Base-by-base conservation (phyloP, 2,797 vertebrate species). In the Mormyrops boulengeri region DNA sequence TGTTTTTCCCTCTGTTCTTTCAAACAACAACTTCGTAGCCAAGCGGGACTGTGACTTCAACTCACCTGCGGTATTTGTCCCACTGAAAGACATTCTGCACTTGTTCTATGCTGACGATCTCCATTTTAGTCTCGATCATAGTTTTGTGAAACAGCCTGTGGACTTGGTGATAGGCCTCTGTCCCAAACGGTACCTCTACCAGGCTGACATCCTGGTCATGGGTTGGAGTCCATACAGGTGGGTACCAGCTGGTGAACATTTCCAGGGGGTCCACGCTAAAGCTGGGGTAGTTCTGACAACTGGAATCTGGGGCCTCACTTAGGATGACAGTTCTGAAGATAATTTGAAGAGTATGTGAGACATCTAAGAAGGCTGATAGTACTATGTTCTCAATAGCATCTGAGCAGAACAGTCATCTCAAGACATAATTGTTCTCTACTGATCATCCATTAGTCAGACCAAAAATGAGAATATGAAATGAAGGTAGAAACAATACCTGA, bases 51-150 rank as follows among this genome's bases (percentile, higher is more conserved):
- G n/a, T 3, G 19, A 47, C 84, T 85, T 85, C 50, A 47, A 52
- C n/a, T 91, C 4, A 94, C 95, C 94, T 95, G 91, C 94, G 94
- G 87, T 94, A 94, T 88, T 93, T 95, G 90, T 95, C 95, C 94
- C 95, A 95, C 88, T 93, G 94, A 52, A 94, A 90, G n/a, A 90
- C 12, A 89, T 95, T 95, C 92, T 95, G 94, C 88, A 95, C 80
- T 91, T 94, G 94, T 87, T 93, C 90, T 91, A 95, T 93, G 91
- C 89, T 66, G 41, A 94, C 0, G 9, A 95, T 77, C 86, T 94
- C 93, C 89, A 91, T 62, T 22, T 19, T 52, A 73, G 88, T 92
- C 88, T 95, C 92, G 0, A 91, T 11, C 50, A 95, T 52, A 88
- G 85, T 94, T 49, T 90, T 6, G 12, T 89, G 41, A 91, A 95